phyloP scores from a whole-genome alignment of 1,140 invertebrate genomes.

The Metaphire vulgaris region DNA sequence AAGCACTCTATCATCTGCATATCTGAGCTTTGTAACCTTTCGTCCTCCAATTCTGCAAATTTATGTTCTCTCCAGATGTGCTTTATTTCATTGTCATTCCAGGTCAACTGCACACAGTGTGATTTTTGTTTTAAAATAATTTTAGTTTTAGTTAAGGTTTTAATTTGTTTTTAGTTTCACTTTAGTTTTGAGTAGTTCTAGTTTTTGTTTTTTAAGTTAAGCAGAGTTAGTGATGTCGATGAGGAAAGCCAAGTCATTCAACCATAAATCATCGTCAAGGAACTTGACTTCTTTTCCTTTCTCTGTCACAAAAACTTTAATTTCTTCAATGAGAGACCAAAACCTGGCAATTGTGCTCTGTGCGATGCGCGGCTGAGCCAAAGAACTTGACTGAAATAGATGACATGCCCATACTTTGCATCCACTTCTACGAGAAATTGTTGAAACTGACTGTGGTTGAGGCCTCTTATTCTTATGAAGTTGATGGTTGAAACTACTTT shows the following conservation, averaged over 20 bases:
- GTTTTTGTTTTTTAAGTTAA: too few relatives aligned
- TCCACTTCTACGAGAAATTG: not conserved
- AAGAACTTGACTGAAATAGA: conserved; percentile 6
- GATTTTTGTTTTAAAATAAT: too few relatives aligned
- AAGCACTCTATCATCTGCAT: too few relatives aligned
- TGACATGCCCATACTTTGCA: not conserved
- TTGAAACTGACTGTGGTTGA: conserved; percentile 9
- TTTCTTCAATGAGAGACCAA: not conserved
- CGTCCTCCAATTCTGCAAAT: too few relatives aligned
- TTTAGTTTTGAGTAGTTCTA: too few relatives aligned
- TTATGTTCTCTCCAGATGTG: too few relatives aligned
- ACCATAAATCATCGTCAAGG: not conserved
- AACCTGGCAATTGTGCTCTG: not conserved
- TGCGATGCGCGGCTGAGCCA: not conserved
- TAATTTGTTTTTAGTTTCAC: too few relatives aligned
- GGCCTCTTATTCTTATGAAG: not conserved
- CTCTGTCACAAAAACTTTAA: not conserved
- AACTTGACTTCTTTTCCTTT: not conserved
- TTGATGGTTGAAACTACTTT: conserved; percentile 6
- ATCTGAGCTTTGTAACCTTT: too few relatives aligned
- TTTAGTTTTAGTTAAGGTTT: too few relatives aligned
- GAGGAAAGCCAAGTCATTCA: conserved; percentile 7
- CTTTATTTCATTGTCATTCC: too few relatives aligned
- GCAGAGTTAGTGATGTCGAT: conserved; percentile 4
- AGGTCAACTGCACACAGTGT: too few relatives aligned